phyloP scores from a whole-genome alignment of 1,140 invertebrate species.

The Cyclina sinensis region DNA sequence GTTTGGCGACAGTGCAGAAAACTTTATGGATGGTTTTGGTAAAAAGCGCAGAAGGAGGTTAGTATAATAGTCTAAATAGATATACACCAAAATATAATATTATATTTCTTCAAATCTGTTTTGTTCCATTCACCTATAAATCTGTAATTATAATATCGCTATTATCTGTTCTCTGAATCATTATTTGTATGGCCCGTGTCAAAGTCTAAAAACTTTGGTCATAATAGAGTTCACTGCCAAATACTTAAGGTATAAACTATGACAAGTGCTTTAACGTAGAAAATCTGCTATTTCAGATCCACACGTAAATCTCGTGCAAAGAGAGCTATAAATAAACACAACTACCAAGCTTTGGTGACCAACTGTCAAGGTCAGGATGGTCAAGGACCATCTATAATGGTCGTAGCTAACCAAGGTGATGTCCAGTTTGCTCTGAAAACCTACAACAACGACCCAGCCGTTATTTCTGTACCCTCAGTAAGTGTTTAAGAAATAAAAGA shows the following conservation, averaged over 20 bases:
- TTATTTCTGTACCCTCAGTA: constrained; percentile 65
- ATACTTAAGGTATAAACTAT: too few relatives aligned
- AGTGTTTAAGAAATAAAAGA: constrained; percentile 35
- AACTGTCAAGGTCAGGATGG: constrained; percentile 66
- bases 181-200: too few relatives aligned
- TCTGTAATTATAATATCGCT: background rate
- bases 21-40: constrained; percentile 11
- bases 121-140: too few relatives aligned
- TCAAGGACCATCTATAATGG: constrained; percentile 69
- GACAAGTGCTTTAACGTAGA: too few relatives aligned
- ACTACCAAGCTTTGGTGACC: constrained; percentile 65
- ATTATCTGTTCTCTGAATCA: too few relatives aligned
- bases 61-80: too few relatives aligned
- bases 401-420: constrained; percentile 44
- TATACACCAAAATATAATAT: too few relatives aligned
- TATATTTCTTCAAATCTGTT: too few relatives aligned
- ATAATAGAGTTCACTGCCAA: too few relatives aligned
- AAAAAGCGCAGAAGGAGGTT: constrained; percentile 23
- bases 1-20: background rate
- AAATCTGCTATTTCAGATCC: too few relatives aligned
- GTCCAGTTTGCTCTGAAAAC: constrained; percentile 70
- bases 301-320: constrained; percentile 20
- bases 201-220: too few relatives aligned
- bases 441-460: constrained; percentile 36
- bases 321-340: constrained; percentile 14